These are phyloP conservation scores for Lonchura striata DNA, from an alignment of 2,113 vertebrate species.

Conservation along the genomic window DNA sequence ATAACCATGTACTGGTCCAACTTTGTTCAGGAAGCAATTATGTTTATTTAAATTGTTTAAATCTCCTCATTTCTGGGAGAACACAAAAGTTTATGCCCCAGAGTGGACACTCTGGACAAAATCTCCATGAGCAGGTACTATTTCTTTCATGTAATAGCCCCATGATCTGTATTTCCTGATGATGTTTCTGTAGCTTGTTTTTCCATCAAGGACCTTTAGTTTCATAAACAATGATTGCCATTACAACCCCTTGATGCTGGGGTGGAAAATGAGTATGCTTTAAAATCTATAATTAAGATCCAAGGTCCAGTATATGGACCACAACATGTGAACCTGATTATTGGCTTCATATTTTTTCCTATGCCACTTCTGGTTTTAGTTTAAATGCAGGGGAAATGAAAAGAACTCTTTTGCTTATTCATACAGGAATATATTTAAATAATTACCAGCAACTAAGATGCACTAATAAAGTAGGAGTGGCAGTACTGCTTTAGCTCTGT, in stretches of 20 bases:
- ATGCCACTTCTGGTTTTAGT: conserved; percentile 11
- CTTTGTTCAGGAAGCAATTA: not conserved
- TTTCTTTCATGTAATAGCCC: not conserved
- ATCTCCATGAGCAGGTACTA: not conserved
- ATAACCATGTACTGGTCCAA: not conserved
- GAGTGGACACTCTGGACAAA: not conserved
- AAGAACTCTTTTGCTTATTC: not conserved
- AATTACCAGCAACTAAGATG: not conserved
- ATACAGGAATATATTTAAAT: conserved; percentile 23
- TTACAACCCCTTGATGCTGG: not conserved
- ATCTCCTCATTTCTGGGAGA: not conserved
- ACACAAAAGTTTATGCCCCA: not conserved
- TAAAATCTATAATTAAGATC: conserved; percentile 43
- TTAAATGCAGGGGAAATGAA: conserved; percentile 25
- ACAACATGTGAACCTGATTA: not conserved
- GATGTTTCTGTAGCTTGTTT: not conserved
- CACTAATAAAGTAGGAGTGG: not conserved
- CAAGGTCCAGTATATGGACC: not conserved
- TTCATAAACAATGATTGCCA: not conserved
- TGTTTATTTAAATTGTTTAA: no score
- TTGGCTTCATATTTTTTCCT: not conserved
- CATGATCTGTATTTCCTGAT: not conserved
- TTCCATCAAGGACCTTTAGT: not conserved
- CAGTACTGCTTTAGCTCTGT: not conserved
- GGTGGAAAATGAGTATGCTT: not conserved